A percentile compares a stretch with the other conserved stretches of the same genome.
Conservation (phyloP, 2,888 invertebrate species). For the Cylloceria caligata region DNA sequence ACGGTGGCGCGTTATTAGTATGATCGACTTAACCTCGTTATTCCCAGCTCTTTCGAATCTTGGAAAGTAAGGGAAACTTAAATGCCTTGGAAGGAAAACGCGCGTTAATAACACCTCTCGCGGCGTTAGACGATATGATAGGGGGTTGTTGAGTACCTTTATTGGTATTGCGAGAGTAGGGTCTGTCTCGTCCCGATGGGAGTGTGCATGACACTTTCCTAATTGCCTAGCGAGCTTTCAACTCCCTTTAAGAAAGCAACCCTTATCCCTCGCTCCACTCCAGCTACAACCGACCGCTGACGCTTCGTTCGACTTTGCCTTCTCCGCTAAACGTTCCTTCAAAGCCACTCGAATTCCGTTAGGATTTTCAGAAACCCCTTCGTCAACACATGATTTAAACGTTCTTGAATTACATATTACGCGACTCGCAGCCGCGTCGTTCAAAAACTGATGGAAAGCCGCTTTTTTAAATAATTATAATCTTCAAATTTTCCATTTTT, state of each 20-base stretch:
- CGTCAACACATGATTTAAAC: slow-evolving; percentile 12
- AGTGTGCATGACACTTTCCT: slow-evolving; percentile 84
- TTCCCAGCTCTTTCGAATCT: neutral
- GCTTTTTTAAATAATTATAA: neutral
- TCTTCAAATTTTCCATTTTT: neutral
- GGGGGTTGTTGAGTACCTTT: slow-evolving; percentile 59
- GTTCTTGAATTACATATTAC: neutral
- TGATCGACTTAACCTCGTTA: slow-evolving; percentile 14
- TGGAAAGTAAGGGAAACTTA: neutral
- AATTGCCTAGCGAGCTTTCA: slow-evolving; percentile 78
- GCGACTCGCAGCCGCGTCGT: neutral
- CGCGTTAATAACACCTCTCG: slow-evolving; percentile 41
- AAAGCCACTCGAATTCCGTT: slow-evolving; percentile 36
- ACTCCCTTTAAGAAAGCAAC: slow-evolving; percentile 82
- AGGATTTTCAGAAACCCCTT: slow-evolving; percentile 37
- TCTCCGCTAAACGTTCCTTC: slow-evolving; percentile 34
- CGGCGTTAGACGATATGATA: slow-evolving; percentile 56
- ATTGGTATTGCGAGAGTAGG: slow-evolving; percentile 60
- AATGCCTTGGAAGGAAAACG: neutral
- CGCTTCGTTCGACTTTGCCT: slow-evolving; percentile 50
- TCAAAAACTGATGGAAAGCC: neutral
- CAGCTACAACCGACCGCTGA: slow-evolving; percentile 46
- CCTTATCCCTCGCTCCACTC: slow-evolving; percentile 70
- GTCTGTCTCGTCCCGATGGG: slow-evolving; percentile 76
- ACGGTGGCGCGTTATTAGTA: neutral